Evolutionary conservation across 2,888 invertebrate species (phyloP).

Genomic region (Calliphora vomitoria): DNA sequence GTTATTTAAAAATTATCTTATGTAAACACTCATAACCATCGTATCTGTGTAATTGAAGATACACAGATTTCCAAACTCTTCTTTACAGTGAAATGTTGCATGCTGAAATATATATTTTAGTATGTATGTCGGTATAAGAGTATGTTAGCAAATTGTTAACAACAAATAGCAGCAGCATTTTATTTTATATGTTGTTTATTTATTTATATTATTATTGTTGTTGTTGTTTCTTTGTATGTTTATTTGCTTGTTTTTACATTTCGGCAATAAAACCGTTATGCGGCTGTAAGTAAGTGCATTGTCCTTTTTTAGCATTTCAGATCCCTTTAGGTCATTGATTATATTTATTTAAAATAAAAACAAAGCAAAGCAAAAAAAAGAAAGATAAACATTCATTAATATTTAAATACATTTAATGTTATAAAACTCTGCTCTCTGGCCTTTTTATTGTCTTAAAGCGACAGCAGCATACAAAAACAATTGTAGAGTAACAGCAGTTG

Average conservation of each 20-base stretch:
- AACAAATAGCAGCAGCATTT: conserved; percentile 52
- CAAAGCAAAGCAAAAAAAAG: too few relatives aligned
- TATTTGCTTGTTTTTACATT: conserved; percentile 19
- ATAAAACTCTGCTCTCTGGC: not conserved
- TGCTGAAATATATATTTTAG: too few relatives aligned
- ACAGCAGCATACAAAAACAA: not conserved
- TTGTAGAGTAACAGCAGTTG: conserved; percentile 4
- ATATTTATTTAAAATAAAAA: conserved; percentile 54
- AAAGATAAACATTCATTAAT: conserved; percentile 55
- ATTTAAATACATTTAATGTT: conserved; percentile 54
- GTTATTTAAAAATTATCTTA: not conserved
- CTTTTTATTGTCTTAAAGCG: not conserved
- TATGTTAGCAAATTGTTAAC: conserved; percentile 49
- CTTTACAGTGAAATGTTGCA: not conserved
- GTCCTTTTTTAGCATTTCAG: conserved; percentile 10
- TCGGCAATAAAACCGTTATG: conserved; percentile 32
- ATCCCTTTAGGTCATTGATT: conserved; percentile 34
- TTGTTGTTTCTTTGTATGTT: not conserved
- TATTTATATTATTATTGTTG: conserved; percentile 27
- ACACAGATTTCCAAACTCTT: conserved; percentile 1
- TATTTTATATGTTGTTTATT: conserved; percentile 49
- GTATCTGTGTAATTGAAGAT: not conserved
- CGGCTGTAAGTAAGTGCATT: conserved; percentile 21
- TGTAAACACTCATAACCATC: not conserved
- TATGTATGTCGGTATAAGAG: too few relatives aligned